Evolutionary conservation across 2,797 vertebrate species (phyloP).

Genomic region (Centroberyx gerrardi): DNA sequence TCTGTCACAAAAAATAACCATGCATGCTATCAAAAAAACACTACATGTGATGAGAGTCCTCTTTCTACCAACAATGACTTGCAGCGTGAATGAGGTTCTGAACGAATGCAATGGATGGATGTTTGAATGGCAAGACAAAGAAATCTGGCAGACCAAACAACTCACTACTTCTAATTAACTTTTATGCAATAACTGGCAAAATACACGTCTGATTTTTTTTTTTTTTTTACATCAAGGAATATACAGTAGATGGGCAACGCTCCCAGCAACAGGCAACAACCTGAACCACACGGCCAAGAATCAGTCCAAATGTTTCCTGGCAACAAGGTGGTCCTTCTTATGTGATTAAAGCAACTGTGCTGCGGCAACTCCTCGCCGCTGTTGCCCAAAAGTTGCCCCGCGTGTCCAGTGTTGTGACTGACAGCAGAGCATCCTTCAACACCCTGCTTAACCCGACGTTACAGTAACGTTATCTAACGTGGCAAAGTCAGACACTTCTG

Average conservation of each 20-base stretch:
- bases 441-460: not conserved
- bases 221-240: slow-evolving; percentile 37
- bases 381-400: too few species aligned
- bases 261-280: slow-evolving; percentile 49
- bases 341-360: not conserved
- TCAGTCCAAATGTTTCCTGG: slow-evolving; percentile 46
- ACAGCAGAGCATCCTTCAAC: not conserved
- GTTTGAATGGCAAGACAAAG: slow-evolving; percentile 68
- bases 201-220: slow-evolving; percentile 29
- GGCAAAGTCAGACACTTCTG: too few species aligned
- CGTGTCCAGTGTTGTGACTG: too few species aligned
- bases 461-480: too few species aligned
- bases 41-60: slow-evolving; percentile 9
- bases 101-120: slow-evolving; percentile 64
- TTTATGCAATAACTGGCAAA: slow-evolving; percentile 46
- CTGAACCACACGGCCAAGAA: slow-evolving; percentile 31
- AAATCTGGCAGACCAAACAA: slow-evolving; percentile 63
- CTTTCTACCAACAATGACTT: slow-evolving; percentile 26
- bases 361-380: not conserved
- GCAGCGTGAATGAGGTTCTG: slow-evolving; percentile 47
- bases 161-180: slow-evolving; percentile 30
- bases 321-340: not conserved
- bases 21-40: slow-evolving; percentile 43
- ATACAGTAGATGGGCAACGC: slow-evolving; percentile 34
- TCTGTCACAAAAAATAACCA: slow-evolving; percentile 38